These are phyloP conservation scores for Tetrax tetrax DNA, from an alignment of 2,113 vertebrate species.

Conservation along the genomic window DNA sequence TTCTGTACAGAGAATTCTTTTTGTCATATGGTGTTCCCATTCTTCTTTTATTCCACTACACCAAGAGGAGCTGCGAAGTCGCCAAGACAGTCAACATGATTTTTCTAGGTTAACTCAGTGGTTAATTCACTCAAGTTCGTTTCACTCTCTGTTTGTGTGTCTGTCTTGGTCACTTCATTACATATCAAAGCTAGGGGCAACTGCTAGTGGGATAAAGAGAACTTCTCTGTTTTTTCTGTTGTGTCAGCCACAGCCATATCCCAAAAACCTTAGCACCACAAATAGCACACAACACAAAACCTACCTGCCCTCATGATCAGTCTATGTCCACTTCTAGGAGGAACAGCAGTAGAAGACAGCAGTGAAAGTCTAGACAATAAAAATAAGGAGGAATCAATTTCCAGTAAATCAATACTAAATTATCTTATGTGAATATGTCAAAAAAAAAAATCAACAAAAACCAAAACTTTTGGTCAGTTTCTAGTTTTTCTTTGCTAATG, in stretches of 20 bases:
- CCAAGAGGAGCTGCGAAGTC: neutral
- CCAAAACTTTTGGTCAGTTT: neutral
- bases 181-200: neutral
- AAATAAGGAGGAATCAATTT: neutral
- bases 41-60: neutral
- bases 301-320: neutral
- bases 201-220: neutral
- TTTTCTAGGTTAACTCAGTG: neutral
- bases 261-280: neutral
- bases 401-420: neutral
- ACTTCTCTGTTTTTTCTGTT: neutral
- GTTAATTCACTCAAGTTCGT: neutral
- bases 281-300: neutral
- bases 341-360: neutral
- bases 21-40: neutral
- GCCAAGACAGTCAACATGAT: neutral
- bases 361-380: neutral
- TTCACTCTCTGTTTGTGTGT: neutral
- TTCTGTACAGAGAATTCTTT: neutral
- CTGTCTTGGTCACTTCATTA: neutral
- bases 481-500: neutral
- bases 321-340: neutral
- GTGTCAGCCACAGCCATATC: neutral
- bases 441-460: too few species aligned
- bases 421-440: neutral